Base-by-base conservation (phyloP, 2,888 invertebrate species). In the Apamea monoglypha region DNA sequence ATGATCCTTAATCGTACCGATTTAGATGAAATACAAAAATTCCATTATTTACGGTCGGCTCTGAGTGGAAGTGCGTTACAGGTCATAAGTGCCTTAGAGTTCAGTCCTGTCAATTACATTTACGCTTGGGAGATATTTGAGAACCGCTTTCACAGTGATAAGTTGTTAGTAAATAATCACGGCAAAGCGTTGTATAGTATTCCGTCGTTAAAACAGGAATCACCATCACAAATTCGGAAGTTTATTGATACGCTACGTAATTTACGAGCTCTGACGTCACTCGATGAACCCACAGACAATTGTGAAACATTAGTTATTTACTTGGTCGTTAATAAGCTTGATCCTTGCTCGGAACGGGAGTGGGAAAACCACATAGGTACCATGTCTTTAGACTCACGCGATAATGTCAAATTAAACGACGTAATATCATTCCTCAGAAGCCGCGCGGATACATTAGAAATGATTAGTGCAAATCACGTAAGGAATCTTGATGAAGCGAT, bases 51-150 rank as follows among this genome's bases (percentile, higher is more conserved):
- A 50, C 25, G 36, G 50, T 74, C 73, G 4, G 44, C 64, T 2
- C 36, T 74, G 12, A 50, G 47, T 36, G 64, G 73, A 25, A 74
- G 50, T n/a, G 73, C 73, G 25, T 36, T n/a, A 66, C 75, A 75
- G 10, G 75, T 68, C 1, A 68, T 75, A 40, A 32, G 68, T 59
- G 56, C 75, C 0, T 59, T 75, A 47, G 75, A 75, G 25, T 75
- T 75, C 36, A 75, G 67, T 40, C 67, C 74, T n/a, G 40, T 40
- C 10, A 74, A 75, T 16, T 64, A 74, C 18, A 36, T 16, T 50
- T 64, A 74, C 25, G 64, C 74, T 21, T 74, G 64, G 64, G 64
- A 74, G 50, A 16, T 74, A 25, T 14, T 74, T 64, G 50, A 74
- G n/a, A 74, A 64, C 18, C 36, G 64, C 3, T 74, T 18, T 74